phyloP scores from a whole-genome alignment of 2,113 vertebrate species.

The Etheostoma cragini region DNA sequence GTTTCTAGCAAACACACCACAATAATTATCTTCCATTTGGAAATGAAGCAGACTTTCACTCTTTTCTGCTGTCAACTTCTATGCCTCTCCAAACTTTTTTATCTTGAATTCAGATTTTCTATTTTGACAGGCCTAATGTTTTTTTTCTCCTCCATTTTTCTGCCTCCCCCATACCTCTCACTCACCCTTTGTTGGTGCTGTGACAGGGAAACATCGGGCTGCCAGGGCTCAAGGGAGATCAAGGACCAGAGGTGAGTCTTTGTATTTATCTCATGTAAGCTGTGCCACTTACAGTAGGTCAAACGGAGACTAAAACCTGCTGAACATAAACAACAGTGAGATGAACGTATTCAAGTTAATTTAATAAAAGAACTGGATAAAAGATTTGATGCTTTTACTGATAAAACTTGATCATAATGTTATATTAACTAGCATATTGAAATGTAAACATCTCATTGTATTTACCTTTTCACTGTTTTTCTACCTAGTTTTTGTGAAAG shows the following conservation, averaged over 20 bases:
- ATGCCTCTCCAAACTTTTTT: background rate
- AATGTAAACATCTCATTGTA: no score
- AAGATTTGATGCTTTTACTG: no score
- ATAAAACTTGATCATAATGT: no score
- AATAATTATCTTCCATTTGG: background rate
- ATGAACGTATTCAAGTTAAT: background rate
- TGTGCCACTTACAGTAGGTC: constrained; percentile 3
- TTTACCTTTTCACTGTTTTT: no score
- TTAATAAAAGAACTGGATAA: background rate
- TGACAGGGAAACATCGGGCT: constrained; percentile 87
- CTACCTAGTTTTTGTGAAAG: no score
- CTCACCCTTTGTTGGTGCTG: constrained; percentile 65
- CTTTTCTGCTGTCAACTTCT: background rate
- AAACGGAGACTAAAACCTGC: background rate
- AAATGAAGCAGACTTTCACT: background rate
- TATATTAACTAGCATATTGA: no score
- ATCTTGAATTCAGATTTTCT: constrained; percentile 11
- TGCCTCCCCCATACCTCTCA: background rate
- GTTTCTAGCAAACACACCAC: background rate
- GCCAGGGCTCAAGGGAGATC: constrained; percentile 86
- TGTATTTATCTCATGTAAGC: constrained; percentile 22
- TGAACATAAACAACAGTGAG: constrained; percentile 8
- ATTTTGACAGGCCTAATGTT: background rate
- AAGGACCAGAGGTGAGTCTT: constrained; percentile 87
- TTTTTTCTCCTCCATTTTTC: constrained; percentile 20